Percentiles rank a stretch among this genome's conserved stretches.
These are phyloP conservation scores for Hirtodrosophila histrioides DNA, from an alignment of 2,888 invertebrate species.

Conservation along the genomic window DNA sequence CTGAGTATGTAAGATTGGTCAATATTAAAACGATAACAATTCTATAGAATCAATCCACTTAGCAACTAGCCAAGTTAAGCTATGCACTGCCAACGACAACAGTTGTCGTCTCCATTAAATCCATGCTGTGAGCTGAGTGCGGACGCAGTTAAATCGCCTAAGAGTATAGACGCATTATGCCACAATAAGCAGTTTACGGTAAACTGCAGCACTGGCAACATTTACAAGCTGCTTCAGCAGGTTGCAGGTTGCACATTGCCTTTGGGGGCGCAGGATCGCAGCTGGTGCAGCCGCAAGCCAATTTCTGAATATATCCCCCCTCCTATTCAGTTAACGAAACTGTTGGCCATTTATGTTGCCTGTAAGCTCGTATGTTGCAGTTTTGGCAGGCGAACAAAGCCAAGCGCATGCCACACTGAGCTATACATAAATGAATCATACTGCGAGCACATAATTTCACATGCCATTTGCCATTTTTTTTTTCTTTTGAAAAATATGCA, in stretches of 20 bases:
- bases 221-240: conserved; percentile 11
- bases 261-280: neutral
- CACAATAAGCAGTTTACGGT: conserved; percentile 36
- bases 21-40: neutral
- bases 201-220: conserved; percentile 35
- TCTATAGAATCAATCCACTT: neutral
- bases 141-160: conserved; percentile 23
- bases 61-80: neutral
- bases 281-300: conserved; percentile 16
- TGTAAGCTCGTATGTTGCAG: conserved; percentile 1
- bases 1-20: too few species aligned
- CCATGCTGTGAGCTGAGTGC: conserved; percentile 12
- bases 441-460: conserved; percentile 7
- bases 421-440: neutral
- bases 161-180: conserved; percentile 25
- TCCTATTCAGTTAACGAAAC: conserved; percentile 11
- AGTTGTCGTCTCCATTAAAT: conserved; percentile 8
- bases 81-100: neutral
- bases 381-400: too few species aligned
- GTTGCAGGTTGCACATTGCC: conserved; percentile 27
- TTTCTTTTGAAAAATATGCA: conserved; percentile 11
- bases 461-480: conserved; percentile 3
- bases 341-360: conserved; percentile 12
- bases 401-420: too few species aligned
- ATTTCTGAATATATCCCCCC: conserved; percentile 28